Percentiles rank a stretch among this genome's conserved stretches.
Conservation (phyloP, 2,888 invertebrate species). For the Brenthis daphne region DNA sequence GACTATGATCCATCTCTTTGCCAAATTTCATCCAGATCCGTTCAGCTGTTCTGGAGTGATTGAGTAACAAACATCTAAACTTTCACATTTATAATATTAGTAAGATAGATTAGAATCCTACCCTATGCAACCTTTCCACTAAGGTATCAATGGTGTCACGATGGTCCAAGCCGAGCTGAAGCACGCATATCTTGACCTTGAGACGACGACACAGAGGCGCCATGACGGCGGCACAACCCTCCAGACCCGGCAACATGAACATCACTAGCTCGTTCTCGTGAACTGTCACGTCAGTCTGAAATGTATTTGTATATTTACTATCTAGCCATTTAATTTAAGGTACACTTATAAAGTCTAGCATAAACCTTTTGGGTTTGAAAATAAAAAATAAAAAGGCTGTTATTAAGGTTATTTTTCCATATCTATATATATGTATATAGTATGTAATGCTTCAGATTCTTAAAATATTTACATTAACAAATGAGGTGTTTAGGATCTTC, state of each 20-base stretch:
- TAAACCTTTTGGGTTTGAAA: too few relatives aligned
- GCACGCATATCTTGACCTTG: constrained; percentile 74
- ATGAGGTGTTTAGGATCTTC: not conserved
- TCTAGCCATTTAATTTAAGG: too few relatives aligned
- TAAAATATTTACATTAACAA: not conserved
- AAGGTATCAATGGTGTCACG: constrained; percentile 73
- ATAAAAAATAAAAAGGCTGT: too few relatives aligned
- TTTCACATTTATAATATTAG: too few relatives aligned
- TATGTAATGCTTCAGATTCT: not conserved
- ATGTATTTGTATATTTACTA: not conserved
- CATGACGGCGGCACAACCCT: constrained; percentile 82
- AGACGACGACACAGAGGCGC: constrained; percentile 78
- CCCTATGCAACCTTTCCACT: constrained; percentile 78
- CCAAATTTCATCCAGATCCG: too few relatives aligned
- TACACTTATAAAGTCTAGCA: too few relatives aligned
- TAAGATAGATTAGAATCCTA: constrained; percentile 45
- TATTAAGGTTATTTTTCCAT: too few relatives aligned
- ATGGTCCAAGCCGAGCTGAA: constrained; percentile 78
- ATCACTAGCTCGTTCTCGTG: constrained; percentile 74
- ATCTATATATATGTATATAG: too few relatives aligned
- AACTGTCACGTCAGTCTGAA: constrained; percentile 69
- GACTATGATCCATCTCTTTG: too few relatives aligned
- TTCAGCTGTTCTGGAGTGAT: too few relatives aligned
- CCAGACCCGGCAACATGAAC: constrained; percentile 86
- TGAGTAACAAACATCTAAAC: too few relatives aligned